Percentiles rank a stretch among this genome's conserved stretches.
phyloP scores from a whole-genome alignment of 2,797 vertebrate genomes.

The Microtus californicus region DNA sequence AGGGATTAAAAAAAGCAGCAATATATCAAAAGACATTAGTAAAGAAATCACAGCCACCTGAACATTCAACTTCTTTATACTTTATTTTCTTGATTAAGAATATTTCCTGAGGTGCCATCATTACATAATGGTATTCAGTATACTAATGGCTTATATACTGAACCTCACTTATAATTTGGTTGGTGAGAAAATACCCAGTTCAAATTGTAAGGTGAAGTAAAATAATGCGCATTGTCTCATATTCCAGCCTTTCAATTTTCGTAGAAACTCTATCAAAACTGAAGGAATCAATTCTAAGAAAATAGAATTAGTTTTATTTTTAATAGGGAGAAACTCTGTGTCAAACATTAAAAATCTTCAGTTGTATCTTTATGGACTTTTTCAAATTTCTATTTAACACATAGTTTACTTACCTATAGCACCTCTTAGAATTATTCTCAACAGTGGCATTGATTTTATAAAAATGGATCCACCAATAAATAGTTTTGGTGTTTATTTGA shows the following conservation, averaged over 20 bases:
- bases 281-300: background rate
- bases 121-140: background rate
- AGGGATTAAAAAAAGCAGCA: background rate
- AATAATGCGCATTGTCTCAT: background rate
- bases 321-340: background rate
- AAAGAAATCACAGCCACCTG: background rate
- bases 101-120: background rate
- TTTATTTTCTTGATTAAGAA: background rate
- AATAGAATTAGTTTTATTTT: background rate
- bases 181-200: background rate
- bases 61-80: background rate
- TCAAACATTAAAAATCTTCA: background rate
- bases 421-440: background rate
- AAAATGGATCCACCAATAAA: background rate
- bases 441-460: background rate
- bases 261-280: background rate
- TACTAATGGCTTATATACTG: background rate
- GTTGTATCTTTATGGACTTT: background rate
- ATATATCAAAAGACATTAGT: background rate
- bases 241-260: slow-evolving; percentile 11
- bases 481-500: background rate
- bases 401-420: background rate
- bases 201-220: background rate
- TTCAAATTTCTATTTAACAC: background rate
- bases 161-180: background rate